Base-by-base conservation (phyloP, 1,140 invertebrate species). In the Anagrus nilaparvatae region DNA sequence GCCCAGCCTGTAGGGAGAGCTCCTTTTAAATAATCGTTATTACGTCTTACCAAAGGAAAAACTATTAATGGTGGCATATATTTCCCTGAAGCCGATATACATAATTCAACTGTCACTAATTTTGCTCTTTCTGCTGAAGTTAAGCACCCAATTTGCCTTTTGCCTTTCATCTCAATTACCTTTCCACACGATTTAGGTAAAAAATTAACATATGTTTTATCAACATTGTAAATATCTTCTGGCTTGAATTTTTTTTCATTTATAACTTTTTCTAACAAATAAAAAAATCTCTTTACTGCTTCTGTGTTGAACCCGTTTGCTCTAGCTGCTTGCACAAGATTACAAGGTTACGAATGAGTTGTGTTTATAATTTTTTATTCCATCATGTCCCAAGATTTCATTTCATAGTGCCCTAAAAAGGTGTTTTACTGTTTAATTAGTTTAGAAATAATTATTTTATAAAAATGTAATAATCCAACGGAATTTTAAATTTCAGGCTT, bases 1-100 rank as follows among this genome's bases (percentile, higher is more conserved):
- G 56, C 1, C 55, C 59, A 52, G 63, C 58, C 24, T 62, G 35
- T 25, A 61, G 38, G 60, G n/a, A n/a, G n/a, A n/a, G n/a, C 46
- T 29, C 44, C 49, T 30, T 44, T 37, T 20, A 54, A 16, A n/a
- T 50, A 33, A 14, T 41, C 41, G 16, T 28, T 13, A 20, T n/a
- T n/a, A n/a, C n/a, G n/a, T n/a, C n/a, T n/a, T n/a, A n/a, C n/a
- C n/a, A n/a, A n/a, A n/a, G n/a, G 37, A 49, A 56, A 56, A 17
- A 59, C 44, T 20, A 60, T 46, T 30, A 49, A n/a, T 23, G 51
- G 59, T 33, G 58, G 56, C n/a, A 65, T 44, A 48, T 44, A 61
- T 23, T 44, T 42, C 18, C 62, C 56, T 20, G 33, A 38, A 14
- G 58, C 58, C 42, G 44, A 56, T 10, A 53, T 46, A 35, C 53